Percentiles rank a stretch among this genome's conserved stretches.
Evolutionary conservation across 1,140 invertebrate species (phyloP).

Genomic region (Caenorhabditis remanei): DNA sequence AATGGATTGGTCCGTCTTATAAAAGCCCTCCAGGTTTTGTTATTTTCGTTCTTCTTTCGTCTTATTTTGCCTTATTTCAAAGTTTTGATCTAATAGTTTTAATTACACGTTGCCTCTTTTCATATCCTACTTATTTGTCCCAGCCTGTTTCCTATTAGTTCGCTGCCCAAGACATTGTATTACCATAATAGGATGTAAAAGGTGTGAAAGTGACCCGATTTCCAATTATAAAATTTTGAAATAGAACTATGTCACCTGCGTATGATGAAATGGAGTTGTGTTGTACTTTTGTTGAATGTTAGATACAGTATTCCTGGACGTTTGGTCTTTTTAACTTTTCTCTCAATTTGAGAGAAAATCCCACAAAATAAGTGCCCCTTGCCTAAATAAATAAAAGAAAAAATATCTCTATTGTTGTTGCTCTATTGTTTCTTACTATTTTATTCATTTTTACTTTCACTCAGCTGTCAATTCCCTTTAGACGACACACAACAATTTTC

Average conservation of each 20-base stretch:
- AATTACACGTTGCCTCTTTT: not conserved
- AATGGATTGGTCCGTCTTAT: not conserved
- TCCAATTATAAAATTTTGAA: not conserved
- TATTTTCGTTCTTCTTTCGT: not conserved
- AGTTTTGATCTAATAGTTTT: too few species aligned
- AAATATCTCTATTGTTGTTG: too few species aligned
- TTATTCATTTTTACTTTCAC: too few species aligned
- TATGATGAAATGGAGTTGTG: not conserved
- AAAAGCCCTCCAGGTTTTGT: not conserved
- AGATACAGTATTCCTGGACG: too few species aligned
- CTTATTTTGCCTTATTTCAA: too few species aligned
- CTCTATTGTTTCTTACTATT: too few species aligned
- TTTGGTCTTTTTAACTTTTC: too few species aligned
- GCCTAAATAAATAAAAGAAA: too few species aligned
- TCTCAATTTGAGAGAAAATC: too few species aligned
- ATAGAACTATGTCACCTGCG: not conserved
- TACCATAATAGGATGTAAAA: not conserved
- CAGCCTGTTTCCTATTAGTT: not conserved
- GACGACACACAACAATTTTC: not conserved
- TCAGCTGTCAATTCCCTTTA: not conserved
- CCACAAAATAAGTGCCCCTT: too few species aligned
- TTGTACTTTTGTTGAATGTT: too few species aligned
- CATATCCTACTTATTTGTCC: not conserved
- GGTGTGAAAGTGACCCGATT: conserved; percentile 38
- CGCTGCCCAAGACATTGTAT: not conserved